Base-by-base conservation (phyloP, 2,113 vertebrate genomes). In the Alosa alosa region DNA sequence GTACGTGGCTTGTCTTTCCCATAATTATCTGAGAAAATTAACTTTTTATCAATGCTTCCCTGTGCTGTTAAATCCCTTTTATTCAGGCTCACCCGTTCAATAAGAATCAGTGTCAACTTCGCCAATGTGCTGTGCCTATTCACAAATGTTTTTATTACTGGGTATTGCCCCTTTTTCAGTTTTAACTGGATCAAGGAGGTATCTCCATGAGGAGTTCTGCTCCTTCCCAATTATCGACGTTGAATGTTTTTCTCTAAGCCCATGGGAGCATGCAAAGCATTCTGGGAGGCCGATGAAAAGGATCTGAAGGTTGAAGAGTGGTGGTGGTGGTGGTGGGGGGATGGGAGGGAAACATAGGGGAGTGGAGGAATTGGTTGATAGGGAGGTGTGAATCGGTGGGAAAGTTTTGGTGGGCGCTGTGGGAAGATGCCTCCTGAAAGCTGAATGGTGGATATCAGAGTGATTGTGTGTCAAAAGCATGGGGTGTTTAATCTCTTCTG, bases 231-330 rank as follows among this genome's bases (percentile, higher is more conserved):
- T 84, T 81, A 85, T 85, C 49, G 68, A 82, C 81, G 44, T 11
- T 25, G 86, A 88, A 86, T 52, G 1, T 47, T 91, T 4, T 86
- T 82, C 81, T 82, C 75, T 57, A 86, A 86, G 60, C 81, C 87
- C 86, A 57, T 84, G 85, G 44, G 78, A 86, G 86, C 1, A 41
- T 55, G 72, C 57, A 47, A 45, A 44, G 89, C 86, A 89, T 88
- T 86, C 82, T 52, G 85, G 81, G 86, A 87, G 90, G 88, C 81
- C 60, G 81, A 85, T 85, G 88, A 89, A 78, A 89, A 86, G 20
- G 60, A 87, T 78, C 68, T 85, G 83, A 81, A 86, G 84, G 25
- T 36, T 72, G 64, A 55, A 75, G 84, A 39, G 82, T 47, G 86
- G 78, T 86, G 86, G 84, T 84, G 86, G 84, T 81, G 90, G 72